Conservation (phyloP, 2,888 invertebrate species). For the Hipparchia semele region DNA sequence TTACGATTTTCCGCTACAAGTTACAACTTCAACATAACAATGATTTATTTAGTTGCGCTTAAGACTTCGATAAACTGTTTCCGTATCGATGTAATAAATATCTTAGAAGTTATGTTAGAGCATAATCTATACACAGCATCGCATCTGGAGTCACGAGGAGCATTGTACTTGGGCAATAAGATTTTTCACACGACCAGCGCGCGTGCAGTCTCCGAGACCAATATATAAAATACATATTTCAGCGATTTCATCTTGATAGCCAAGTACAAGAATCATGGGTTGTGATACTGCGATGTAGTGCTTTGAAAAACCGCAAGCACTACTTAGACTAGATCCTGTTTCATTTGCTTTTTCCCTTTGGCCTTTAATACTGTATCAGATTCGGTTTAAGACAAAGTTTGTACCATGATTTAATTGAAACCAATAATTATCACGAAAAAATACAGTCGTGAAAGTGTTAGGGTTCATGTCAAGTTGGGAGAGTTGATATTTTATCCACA, state of each 20-base stretch:
- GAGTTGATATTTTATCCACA: neutral
- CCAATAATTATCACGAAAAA: neutral
- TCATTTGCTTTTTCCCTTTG: neutral
- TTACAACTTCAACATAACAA: no score
- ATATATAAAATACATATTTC: conserved; percentile 65
- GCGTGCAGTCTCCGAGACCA: conserved; percentile 58
- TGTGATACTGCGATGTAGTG: conserved; percentile 45
- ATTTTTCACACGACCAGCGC: conserved; percentile 68
- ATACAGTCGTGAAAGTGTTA: neutral
- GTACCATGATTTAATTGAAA: neutral
- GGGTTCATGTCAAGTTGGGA: neutral
- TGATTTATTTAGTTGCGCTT: conserved; percentile 11
- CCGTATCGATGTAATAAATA: conserved; percentile 75
- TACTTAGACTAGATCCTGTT: conserved; percentile 23
- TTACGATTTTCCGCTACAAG: neutral
- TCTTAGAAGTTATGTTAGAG: conserved; percentile 73
- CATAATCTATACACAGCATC: conserved; percentile 75
- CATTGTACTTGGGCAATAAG: conserved; percentile 68
- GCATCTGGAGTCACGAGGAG: conserved; percentile 71
- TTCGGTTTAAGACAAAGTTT: neutral
- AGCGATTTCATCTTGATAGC: conserved; percentile 60
- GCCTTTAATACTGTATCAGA: neutral
- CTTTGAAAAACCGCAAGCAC: conserved; percentile 41
- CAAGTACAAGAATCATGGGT: conserved; percentile 39
- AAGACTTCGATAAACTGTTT: conserved; percentile 39